These are phyloP conservation scores for Noctua pronuba DNA, from an alignment of 2,888 invertebrate genomes.

Conservation along the genomic window DNA sequence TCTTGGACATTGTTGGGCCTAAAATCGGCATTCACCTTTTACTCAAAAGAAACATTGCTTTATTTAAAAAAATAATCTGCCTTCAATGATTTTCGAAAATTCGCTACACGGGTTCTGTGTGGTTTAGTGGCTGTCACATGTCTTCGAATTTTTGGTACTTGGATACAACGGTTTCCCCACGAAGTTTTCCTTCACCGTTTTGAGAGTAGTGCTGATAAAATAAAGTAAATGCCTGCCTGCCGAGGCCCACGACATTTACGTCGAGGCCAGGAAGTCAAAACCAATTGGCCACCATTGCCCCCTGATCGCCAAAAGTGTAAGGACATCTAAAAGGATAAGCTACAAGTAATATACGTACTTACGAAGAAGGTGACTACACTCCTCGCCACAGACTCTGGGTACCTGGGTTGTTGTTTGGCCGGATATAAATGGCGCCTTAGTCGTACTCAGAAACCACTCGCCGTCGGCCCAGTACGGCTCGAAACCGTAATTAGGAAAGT, in stretches of 20 bases:
- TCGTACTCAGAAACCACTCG: not conserved
- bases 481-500: conserved; percentile 39
- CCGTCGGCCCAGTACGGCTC: conserved; percentile 51
- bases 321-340: not conserved
- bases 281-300: not conserved
- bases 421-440: accelerated
- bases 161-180: no score
- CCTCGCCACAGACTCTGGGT: conserved; percentile 68
- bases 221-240: not conserved
- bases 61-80: no score
- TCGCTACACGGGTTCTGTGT: not conserved
- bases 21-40: no score
- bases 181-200: not conserved
- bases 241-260: not conserved
- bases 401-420: conserved; percentile 25
- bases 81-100: no score
- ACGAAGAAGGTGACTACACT: conserved; percentile 64
- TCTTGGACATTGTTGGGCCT: no score
- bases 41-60: no score
- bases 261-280: not conserved
- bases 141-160: not conserved
- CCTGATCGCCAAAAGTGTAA: not conserved
- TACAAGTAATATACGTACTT: conserved; percentile 40
- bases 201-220: not conserved
- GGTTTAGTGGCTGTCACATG: not conserved